Conservation (phyloP, 2,797 vertebrate species). For the Pseudochirops cupreus region DNA sequence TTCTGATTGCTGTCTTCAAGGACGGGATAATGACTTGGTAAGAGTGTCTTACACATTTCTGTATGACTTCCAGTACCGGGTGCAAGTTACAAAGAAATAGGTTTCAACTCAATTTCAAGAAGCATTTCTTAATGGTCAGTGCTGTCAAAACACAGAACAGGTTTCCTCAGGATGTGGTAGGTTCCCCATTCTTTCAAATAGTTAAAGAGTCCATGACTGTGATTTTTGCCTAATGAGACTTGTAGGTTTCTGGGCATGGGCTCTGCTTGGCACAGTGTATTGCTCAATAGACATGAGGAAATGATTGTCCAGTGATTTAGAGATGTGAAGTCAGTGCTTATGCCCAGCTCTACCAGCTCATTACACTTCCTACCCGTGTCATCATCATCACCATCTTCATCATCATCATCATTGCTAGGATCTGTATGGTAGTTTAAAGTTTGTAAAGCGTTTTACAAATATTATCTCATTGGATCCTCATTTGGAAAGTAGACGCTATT, state of each 20-base stretch:
- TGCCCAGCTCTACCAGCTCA: no score
- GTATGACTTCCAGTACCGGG: not conserved
- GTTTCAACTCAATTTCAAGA: not conserved
- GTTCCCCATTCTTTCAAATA: not conserved
- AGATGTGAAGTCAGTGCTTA: no score
- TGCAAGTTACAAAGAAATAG: not conserved
- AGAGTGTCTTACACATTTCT: not conserved
- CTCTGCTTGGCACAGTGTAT: no score
- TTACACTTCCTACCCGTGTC: no score
- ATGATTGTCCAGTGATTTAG: no score
- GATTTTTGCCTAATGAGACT: not conserved
- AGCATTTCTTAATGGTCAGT: not conserved
- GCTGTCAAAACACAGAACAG: not conserved
- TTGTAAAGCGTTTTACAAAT: no score
- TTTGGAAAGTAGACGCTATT: no score
- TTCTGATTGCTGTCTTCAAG: not conserved
- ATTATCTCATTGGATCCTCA: no score
- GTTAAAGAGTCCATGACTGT: not conserved
- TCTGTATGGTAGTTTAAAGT: no score
- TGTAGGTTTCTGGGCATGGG: not conserved
- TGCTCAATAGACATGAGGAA: no score
- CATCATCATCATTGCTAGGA: no score
- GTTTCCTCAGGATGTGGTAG: not conserved
- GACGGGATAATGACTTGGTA: not conserved
- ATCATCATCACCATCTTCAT: no score